These are phyloP conservation scores for Azorinus chamasolen DNA, from an alignment of 2,888 invertebrate genomes.

Conservation along the genomic window DNA sequence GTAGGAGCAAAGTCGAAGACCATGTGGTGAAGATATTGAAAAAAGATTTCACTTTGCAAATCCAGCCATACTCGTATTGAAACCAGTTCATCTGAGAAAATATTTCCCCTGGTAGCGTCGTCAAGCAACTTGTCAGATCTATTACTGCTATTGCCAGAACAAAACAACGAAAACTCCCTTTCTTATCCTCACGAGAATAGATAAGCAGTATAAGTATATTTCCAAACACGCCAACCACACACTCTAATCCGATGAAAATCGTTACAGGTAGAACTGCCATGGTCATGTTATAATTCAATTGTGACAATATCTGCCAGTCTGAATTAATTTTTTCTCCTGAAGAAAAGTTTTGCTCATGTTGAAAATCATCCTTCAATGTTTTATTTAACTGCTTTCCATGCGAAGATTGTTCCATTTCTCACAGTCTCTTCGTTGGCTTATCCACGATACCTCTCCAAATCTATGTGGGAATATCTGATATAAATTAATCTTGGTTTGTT, in stretches of 20 bases:
- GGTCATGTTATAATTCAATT: conserved; percentile 1
- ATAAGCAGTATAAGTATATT: conserved; percentile 8
- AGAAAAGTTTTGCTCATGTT: too few species aligned
- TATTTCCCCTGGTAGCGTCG: conserved; percentile 11
- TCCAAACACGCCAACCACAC: conserved; percentile 13
- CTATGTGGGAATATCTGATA: too few species aligned
- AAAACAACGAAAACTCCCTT: neutral
- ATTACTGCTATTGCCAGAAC: conserved; percentile 3
- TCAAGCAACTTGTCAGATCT: conserved; percentile 8
- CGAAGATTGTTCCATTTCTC: too few species aligned
- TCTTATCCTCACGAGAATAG: conserved; percentile 2
- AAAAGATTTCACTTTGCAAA: conserved; percentile 17
- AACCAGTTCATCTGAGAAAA: conserved; percentile 11
- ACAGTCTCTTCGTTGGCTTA: too few species aligned
- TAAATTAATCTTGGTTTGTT: too few species aligned
- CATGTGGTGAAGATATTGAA: conserved; percentile 1
- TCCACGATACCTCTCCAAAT: too few species aligned
- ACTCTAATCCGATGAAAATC: conserved; percentile 1
- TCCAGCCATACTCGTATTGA: neutral
- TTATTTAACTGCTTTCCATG: too few species aligned
- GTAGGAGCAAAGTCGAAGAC: neutral
- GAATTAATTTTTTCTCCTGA: too few species aligned
- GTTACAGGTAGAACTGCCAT: neutral
- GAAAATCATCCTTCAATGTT: too few species aligned
- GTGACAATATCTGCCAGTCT: too few species aligned